phyloP scores from a whole-genome alignment of 2,113 vertebrate species.

The Bos indicus region DNA sequence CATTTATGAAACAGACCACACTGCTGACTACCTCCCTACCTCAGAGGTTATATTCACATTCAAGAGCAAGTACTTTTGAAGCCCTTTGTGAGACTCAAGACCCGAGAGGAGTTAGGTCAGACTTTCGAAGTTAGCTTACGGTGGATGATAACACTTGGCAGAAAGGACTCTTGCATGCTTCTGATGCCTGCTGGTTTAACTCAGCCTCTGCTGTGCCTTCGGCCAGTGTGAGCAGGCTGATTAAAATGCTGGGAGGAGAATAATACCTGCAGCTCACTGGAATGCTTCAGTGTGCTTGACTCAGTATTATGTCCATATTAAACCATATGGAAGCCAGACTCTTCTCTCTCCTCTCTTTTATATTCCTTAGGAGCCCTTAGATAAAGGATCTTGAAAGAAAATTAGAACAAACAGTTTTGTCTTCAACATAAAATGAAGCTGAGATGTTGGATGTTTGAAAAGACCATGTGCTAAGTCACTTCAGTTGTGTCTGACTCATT shows the following conservation, averaged over 20 bases:
- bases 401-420: conserved; percentile 3
- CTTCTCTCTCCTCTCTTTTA: background rate
- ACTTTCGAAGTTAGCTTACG: background rate
- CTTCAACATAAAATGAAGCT: background rate
- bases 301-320: background rate
- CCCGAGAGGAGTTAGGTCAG: background rate
- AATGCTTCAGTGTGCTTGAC: background rate
- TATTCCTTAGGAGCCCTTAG: background rate
- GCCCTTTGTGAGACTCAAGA: background rate
- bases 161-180: accelerated
- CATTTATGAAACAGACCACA: background rate
- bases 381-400: background rate
- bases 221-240: background rate
- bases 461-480: background rate
- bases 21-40: background rate
- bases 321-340: background rate
- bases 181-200: background rate
- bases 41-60: background rate
- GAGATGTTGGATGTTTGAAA: conserved; percentile 3
- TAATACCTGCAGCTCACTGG: background rate
- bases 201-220: background rate
- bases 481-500: background rate
- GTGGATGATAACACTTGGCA: background rate
- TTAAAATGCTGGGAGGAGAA: background rate
- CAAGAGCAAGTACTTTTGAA: background rate